Evolutionary conservation across 2,888 invertebrate species (phyloP), one percentile per base, ranked within the genome.

Genomic region (Morinoia aosen): DNA sequence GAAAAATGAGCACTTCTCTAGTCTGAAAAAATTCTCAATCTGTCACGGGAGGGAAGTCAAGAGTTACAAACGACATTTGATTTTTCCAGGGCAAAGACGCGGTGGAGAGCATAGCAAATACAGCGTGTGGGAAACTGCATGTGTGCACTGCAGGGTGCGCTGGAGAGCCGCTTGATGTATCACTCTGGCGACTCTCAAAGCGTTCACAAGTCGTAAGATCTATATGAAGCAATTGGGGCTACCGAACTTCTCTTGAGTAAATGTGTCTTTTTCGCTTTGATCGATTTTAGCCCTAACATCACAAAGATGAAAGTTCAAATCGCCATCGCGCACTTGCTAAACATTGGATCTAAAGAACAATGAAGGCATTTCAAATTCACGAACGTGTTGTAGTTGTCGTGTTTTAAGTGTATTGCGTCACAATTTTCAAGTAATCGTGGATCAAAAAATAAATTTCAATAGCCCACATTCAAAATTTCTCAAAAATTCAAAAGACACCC

Each of bases 51-150:
- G 76, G 25, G 25, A 76, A 76, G 76, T 76, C 76, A 76, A 76
- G 76, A 76, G 76, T 76, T 76, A 76, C 76, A 76, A 76, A 76
- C 76, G 76, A 76, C 33, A 76, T 76, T 76, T 76, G 76, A 76
- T 76, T 76, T 76, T 76, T 76, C 76, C 33, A 61, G 76, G 10
- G 76, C 76, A 76, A 76, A 76, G 76, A 76, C 76, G 76, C 0
- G 2, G 76, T 8, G 33, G 33, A 76, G 76, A 76, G 76, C 19
- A 76, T 25, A 76, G 76, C 76, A 76, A 76, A 76, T 76, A 33
- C 76, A 33, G 76, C 33, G 76, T 76, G 76, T 76, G 76, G 76
- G 76, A 76, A 76, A 76, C 76, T 76, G 76, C 76, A 76, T 76
- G 76, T 76, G 76, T 76, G 33, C 76, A 76, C 33, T 76, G 76